These are phyloP conservation scores for Orchesella flavescens DNA, from an alignment of 2,888 invertebrate species.

Conservation along the genomic window DNA sequence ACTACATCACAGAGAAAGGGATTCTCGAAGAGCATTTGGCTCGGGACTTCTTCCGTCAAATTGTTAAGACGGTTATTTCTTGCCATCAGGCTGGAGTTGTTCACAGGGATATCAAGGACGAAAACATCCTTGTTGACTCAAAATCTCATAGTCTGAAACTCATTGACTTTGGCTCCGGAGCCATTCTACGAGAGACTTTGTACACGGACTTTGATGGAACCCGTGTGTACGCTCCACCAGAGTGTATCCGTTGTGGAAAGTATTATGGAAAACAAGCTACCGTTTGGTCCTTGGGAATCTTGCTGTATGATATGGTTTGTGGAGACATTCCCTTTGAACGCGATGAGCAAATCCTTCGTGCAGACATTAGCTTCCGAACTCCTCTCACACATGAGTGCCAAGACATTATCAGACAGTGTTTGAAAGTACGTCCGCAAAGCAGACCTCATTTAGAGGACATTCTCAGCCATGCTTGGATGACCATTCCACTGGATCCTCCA, in stretches of 20 bases:
- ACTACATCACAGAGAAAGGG: constrained; percentile 78
- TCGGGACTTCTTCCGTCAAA: constrained; percentile 77
- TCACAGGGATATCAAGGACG: constrained; percentile 79
- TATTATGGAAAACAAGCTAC: constrained; percentile 78
- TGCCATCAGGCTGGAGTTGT: constrained; percentile 77
- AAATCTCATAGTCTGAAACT: constrained; percentile 77
- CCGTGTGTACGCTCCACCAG: constrained; percentile 80
- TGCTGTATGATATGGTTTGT: constrained; percentile 80
- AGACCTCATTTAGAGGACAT: constrained; percentile 77
- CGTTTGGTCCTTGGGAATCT: constrained; percentile 80
- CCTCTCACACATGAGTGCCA: constrained; percentile 75
- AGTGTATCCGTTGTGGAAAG: constrained; percentile 77
- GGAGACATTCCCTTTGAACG: constrained; percentile 80
- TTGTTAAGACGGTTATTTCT: constrained; percentile 76
- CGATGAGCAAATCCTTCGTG: constrained; percentile 77
- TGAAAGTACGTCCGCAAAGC: constrained; percentile 76
- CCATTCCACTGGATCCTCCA: constrained; percentile 71
- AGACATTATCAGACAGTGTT: constrained; percentile 77
- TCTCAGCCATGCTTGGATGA: constrained; percentile 77
- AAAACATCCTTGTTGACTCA: constrained; percentile 79
- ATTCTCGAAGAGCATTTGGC: constrained; percentile 76
- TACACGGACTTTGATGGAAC: constrained; percentile 81
- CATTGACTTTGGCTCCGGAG: constrained; percentile 80
- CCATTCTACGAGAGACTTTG: constrained; percentile 76
- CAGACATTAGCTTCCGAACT: constrained; percentile 72